phyloP scores from a whole-genome alignment of 1,140 invertebrate genomes.

The Drosophila nigromelanica region DNA sequence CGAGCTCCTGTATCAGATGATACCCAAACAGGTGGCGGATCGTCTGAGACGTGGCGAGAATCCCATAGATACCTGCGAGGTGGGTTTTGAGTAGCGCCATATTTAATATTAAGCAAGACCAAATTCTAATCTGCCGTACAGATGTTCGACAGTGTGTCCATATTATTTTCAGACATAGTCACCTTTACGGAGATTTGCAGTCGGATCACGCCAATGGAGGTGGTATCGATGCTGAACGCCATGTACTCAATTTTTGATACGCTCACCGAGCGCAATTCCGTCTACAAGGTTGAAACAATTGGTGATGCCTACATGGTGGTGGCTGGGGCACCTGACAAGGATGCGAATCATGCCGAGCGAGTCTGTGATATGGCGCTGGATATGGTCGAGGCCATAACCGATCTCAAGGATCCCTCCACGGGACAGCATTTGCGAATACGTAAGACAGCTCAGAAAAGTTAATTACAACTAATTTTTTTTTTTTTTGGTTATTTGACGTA shows the following conservation, averaged over 20 bases:
- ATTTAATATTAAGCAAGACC: too few species aligned
- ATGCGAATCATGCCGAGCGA: conserved; percentile 94
- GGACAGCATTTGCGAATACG: conserved; percentile 94
- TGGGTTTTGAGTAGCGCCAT: conserved; percentile 83
- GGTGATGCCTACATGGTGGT: conserved; percentile 99
- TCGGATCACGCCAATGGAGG: conserved; percentile 97
- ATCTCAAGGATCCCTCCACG: conserved; percentile 95
- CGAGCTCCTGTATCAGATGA: conserved; percentile 98
- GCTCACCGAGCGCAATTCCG: conserved; percentile 94
- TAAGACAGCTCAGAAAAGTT: conserved; percentile 27
- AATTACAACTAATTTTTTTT: too few species aligned
- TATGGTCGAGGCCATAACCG: conserved; percentile 96
- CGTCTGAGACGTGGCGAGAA: conserved; percentile 95
- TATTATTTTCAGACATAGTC: conserved; percentile 98
- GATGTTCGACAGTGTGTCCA: conserved; percentile 98
- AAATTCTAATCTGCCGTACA: conserved; percentile 9
- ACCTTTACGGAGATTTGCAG: conserved; percentile 98
- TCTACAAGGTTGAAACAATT: conserved; percentile 99
- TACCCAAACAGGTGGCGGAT: conserved; percentile 98
- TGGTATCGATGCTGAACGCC: conserved; percentile 97
- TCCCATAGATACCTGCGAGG: conserved; percentile 97
- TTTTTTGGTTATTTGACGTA: too few species aligned
- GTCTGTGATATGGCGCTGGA: conserved; percentile 98
- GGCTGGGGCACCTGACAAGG: conserved; percentile 95
- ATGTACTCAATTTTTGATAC: conserved; percentile 97